Percentiles rank a stretch among this genome's conserved stretches.
Conservation (phyloP, 2,888 invertebrate species). For the Melolontha melolontha region DNA sequence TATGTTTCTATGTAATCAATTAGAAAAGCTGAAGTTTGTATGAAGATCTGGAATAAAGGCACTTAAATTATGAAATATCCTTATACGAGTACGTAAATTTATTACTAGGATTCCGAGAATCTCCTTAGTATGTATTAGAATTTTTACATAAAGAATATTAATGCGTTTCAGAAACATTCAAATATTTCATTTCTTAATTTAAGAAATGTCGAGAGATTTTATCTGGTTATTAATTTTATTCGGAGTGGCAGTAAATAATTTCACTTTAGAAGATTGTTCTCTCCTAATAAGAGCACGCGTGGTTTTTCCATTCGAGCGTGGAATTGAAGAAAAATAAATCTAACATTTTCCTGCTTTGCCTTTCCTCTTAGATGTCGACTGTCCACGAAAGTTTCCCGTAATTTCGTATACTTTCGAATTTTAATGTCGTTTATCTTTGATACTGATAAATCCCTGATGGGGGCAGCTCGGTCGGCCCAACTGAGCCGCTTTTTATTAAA, state of each 20-base stretch:
- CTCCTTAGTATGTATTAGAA: no score
- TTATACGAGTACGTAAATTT: no score
- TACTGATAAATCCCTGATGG: constrained; percentile 16
- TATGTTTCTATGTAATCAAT: no score
- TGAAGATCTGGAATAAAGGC: no score
- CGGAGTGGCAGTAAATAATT: constrained; percentile 27
- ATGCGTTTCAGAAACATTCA: neutral
- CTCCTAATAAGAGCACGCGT: constrained; percentile 22
- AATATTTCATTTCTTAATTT: constrained; percentile 24
- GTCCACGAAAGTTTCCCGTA: constrained; percentile 1
- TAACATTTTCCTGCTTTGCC: neutral
- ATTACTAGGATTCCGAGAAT: no score
- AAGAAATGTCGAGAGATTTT: constrained; percentile 6
- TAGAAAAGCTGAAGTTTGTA: no score
- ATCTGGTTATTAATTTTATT: constrained; percentile 29
- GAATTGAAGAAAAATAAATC: constrained; percentile 32
- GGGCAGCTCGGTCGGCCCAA: constrained; percentile 5
- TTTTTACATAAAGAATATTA: no score
- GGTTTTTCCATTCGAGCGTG: neutral
- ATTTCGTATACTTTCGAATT: constrained; percentile 29
- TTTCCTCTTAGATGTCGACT: neutral
- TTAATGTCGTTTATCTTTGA: constrained; percentile 38
- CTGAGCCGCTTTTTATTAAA: constrained; percentile 29
- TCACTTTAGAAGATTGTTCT: constrained; percentile 4
- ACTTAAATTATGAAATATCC: no score